Conservation (phyloP, 2,113 vertebrate genomes). For the Colaptes auratus region DNA sequence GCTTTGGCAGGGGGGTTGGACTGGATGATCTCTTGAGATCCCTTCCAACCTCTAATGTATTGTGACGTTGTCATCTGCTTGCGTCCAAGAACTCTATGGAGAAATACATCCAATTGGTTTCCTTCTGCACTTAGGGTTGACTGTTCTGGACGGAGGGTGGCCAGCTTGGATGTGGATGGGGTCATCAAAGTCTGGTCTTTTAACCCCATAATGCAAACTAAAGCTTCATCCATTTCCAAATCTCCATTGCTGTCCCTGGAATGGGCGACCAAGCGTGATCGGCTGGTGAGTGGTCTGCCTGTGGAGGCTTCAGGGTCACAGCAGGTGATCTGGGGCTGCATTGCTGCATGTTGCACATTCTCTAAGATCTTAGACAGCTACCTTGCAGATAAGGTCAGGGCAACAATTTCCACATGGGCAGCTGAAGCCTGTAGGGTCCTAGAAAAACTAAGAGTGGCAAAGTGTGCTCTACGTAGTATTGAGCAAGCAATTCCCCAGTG, state of each 20-base stretch:
- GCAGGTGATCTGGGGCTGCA: background rate
- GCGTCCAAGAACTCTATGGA: background rate
- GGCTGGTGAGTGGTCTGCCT: conserved; percentile 81
- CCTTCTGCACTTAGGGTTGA: conserved; percentile 85
- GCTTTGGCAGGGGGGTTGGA: too few species aligned
- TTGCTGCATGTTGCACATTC: background rate
- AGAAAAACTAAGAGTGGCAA: background rate
- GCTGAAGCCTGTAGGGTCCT: background rate
- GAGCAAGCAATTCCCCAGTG: background rate
- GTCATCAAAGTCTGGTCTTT: conserved; percentile 98
- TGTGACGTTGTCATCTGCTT: background rate
- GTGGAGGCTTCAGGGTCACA: rapidly evolving
- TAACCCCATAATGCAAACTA: conserved; percentile 97
- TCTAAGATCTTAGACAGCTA: background rate
- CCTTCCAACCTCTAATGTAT: too few species aligned
- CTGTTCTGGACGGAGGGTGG: conserved; percentile 92
- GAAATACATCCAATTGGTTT: background rate
- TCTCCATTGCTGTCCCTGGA: conserved; percentile 95
- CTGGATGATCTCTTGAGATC: too few species aligned
- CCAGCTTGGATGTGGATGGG: conserved; percentile 95
- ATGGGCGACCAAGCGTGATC: conserved; percentile 96
- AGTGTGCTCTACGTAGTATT: background rate
- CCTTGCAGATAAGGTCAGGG: background rate
- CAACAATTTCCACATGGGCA: background rate
- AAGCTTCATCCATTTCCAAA: conserved; percentile 98